Base-by-base conservation (phyloP, 2,888 invertebrate species). In the Oxystoma pomonae region DNA sequence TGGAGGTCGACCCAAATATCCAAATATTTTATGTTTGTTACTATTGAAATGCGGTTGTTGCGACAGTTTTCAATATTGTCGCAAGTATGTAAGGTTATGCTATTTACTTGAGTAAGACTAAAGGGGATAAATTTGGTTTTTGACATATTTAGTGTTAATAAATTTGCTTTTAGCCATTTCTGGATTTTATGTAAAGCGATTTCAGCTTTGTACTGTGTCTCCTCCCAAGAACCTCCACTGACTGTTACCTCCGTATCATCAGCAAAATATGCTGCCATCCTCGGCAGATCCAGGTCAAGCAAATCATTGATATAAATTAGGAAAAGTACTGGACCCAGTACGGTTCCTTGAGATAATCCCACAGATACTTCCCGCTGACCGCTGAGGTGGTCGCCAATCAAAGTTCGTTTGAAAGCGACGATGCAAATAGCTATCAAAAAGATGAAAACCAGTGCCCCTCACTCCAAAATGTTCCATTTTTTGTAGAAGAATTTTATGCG, bases 381-480 rank as follows among this genome's bases (percentile, higher is more conserved):
- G n/a, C n/a, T n/a, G n/a, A n/a, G n/a, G n/a, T n/a, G n/a, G n/a
- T n/a, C n/a, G n/a, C n/a, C n/a, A n/a, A n/a, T n/a, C n/a, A n/a
- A n/a, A n/a, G n/a, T n/a, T n/a, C n/a, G 3, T 35, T 35, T 35
- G 35, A 12, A 7, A 35, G 3, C 35, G 35, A 35, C 35, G 5
- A 12, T 35, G 12, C n/a, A 53, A 53, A 19, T 53, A 53, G n/a
- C 53, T 53, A 17, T n/a, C n/a, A 53, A 53, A 53, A 53, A 53
- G 7, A 16, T 19, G 5, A 16, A 53, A 53, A 5, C 16, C 53
- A 53, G n/a, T 53, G n/a, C 53, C 53, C n/a, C 53, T 16, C 7
- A 53, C 19, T n/a, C 53, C 53, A 19, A 17, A 3, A 16, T 19
- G 53, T 53, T 53, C 17, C 16, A 53, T 16, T 17, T n/a, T 19